Evolutionary conservation across 1,140 invertebrate species (phyloP).

Genomic region (Galleria mellonella): DNA sequence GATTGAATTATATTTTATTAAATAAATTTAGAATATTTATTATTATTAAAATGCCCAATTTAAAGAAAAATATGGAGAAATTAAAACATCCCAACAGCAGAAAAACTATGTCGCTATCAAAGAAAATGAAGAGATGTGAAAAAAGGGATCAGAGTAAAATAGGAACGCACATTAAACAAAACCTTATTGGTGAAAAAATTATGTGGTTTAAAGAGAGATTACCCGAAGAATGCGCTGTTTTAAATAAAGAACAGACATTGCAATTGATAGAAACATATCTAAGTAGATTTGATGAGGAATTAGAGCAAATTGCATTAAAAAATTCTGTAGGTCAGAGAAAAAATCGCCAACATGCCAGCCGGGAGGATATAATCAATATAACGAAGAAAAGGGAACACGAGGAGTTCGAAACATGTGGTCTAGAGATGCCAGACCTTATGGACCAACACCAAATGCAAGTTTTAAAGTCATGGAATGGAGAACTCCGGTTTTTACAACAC

Average conservation of each 20-base stretch:
- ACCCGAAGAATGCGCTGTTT: conserved; percentile 72
- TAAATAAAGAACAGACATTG: conserved; percentile 75
- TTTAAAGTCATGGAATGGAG: conserved; percentile 80
- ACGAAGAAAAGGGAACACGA: conserved; percentile 80
- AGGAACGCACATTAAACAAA: conserved; percentile 79
- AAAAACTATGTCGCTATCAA: conserved; percentile 81
- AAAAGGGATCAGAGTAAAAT: conserved; percentile 79
- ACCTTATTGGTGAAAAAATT: conserved; percentile 82
- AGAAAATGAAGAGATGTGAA: conserved; percentile 78
- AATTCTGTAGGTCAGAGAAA: conserved; percentile 82
- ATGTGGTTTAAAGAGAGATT: conserved; percentile 80
- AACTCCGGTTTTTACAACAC: conserved; percentile 78
- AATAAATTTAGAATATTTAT: neutral
- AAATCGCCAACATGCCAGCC: conserved; percentile 83
- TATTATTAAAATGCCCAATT: conserved; percentile 43
- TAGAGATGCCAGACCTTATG: conserved; percentile 82
- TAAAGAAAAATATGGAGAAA: conserved; percentile 69
- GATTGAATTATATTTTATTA: neutral
- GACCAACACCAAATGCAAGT: conserved; percentile 74
- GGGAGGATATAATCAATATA: conserved; percentile 83
- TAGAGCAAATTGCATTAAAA: conserved; percentile 84
- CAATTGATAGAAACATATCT: conserved; percentile 77
- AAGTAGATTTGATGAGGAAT: conserved; percentile 82
- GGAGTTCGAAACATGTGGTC: conserved; percentile 83
- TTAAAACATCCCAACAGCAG: conserved; percentile 86